Base-by-base conservation (phyloP, 35 echinoderm and acorn worm species). In the Eucidaris tribuloides region DNA sequence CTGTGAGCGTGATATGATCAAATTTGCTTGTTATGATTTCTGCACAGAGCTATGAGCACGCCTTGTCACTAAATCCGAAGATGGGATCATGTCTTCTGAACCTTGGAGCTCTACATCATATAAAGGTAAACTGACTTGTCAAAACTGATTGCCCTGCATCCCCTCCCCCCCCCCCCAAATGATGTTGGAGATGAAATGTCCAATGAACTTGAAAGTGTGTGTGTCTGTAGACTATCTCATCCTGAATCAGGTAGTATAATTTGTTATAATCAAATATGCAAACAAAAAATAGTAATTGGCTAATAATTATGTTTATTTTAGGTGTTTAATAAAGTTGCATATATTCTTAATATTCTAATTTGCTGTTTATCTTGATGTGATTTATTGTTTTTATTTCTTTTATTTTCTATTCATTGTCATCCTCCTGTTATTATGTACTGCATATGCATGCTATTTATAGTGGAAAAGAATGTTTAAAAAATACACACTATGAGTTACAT, bases 71-170 rank as follows among this genome's bases (percentile, higher is more conserved):
- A 7, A 71, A 90, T 49, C 88, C 88, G 38, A 38, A 60, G 17
- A 74, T 84, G 25, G 81, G 80, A 42, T 79, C 80, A 38, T 83
- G 81, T 46, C 71, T 85, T 31, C 42, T 90, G 81, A 90, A 90
- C 48, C 71, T 90, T 14, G 88, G 68, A 13, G 81, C 81, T 9
- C 77, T 90, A 71, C 71, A 74, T 6, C 88, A 90, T 20, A 64
- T 82, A 30, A 58, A 63, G 68, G 68, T 74, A 44, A 74, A 7
- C 18, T 20, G 19, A 34, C 5, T 66, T 18, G 59, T 19, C 5
- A 24, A 64, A 64, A 24, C 19, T 13, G 20, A 31, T 11, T 64
- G 20, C 19, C n/a, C 9, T 11, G 48, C 9, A 52, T n/a, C 48
- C 63, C 32, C 27, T 66, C 20, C 13, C 9, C n/a, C 9, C 48